Evolutionary conservation across 2,113 vertebrate genomes (phyloP).

Genomic region (Chroicocephalus ridibundus): DNA sequence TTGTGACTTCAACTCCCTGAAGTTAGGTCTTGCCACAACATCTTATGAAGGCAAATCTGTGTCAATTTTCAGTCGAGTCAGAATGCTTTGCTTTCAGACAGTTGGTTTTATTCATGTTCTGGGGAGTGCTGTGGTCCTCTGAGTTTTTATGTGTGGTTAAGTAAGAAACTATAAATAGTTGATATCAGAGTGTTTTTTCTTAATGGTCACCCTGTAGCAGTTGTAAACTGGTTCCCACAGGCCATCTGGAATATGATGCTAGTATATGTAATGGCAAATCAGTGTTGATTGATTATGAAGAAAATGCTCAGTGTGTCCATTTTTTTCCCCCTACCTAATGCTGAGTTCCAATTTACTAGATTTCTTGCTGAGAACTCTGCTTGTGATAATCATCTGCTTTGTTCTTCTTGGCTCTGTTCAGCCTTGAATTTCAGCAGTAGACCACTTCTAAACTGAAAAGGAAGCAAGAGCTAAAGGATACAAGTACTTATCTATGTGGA

Average conservation of each 20-base stretch:
- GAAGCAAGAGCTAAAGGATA: not conserved
- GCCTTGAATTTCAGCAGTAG: not conserved
- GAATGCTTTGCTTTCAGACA: not conserved
- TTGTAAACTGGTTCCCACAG: not conserved
- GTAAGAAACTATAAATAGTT: not conserved
- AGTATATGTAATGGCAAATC: not conserved
- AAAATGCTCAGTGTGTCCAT: not conserved
- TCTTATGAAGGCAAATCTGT: not conserved
- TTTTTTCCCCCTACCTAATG: not conserved
- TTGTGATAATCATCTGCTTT: not conserved
- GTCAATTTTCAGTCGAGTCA: not conserved
- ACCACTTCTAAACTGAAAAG: not conserved
- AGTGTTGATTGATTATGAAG: not conserved
- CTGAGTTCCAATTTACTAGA: not conserved
- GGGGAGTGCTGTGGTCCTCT: not conserved
- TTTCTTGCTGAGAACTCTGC: not conserved
- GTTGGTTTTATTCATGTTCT: not conserved
- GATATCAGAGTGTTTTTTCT: not conserved
- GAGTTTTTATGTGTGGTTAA: not conserved
- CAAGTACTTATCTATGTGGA: not conserved
- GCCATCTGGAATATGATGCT: not conserved
- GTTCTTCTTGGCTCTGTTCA: not conserved
- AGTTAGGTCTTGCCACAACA: not conserved
- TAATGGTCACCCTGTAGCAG: not conserved
- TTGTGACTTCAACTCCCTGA: not conserved